Conservation (phyloP, 2,888 invertebrate species). For the Aleiodes alternator region DNA sequence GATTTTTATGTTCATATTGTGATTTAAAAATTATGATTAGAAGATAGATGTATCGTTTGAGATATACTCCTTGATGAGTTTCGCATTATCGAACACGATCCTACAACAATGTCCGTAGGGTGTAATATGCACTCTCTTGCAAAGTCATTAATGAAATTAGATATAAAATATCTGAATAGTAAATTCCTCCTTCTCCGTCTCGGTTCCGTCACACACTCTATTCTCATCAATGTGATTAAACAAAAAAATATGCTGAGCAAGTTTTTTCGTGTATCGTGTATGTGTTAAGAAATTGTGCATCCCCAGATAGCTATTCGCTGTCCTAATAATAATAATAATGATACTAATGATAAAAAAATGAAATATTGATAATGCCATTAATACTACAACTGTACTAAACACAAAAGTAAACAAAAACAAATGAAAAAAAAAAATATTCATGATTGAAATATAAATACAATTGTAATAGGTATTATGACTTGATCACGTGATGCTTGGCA, state of each 20-base stretch:
- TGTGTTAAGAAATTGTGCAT: constrained; percentile 68
- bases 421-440: constrained; percentile 40
- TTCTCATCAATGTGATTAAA: constrained; percentile 71
- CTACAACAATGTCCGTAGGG: too few species aligned
- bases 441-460: constrained; percentile 45
- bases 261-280: constrained; percentile 72
- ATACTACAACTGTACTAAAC: constrained; percentile 52
- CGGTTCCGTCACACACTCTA: constrained; percentile 59
- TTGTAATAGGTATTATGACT: constrained; percentile 56
- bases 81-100: too few species aligned
- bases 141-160: too few species aligned
- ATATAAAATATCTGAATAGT: neutral
- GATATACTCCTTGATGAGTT: too few species aligned
- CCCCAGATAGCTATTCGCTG: constrained; percentile 59
- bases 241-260: constrained; percentile 64
- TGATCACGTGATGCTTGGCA: constrained; percentile 58
- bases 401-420: constrained; percentile 30
- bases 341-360: constrained; percentile 46
- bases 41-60: too few species aligned
- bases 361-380: constrained; percentile 49
- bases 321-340: constrained; percentile 57
- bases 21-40: too few species aligned
- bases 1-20: neutral
- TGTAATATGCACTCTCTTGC: too few species aligned
- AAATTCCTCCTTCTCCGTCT: constrained; percentile 51